These are phyloP conservation scores for Drosophila subobscura DNA, from an alignment of 1,140 invertebrate species.

Conservation along the genomic window DNA sequence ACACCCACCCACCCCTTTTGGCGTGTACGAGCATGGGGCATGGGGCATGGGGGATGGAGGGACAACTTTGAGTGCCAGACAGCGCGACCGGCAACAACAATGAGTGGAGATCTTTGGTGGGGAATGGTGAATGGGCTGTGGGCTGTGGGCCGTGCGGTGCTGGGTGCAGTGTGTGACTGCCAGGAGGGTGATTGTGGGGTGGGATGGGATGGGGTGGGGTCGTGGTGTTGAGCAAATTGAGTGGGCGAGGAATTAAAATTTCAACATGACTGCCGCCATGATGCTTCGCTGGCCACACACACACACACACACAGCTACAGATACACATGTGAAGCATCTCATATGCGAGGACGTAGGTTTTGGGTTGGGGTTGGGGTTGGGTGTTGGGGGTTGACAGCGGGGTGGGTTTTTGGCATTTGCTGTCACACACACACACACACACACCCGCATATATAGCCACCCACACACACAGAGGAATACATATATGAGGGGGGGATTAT, in stretches of 20 bases:
- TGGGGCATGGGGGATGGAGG: conserved; percentile 34
- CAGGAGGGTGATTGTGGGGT: not conserved
- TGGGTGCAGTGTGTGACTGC: not conserved
- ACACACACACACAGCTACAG: conserved; percentile 17
- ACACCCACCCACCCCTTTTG: not conserved
- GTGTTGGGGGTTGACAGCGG: conserved; percentile 52
- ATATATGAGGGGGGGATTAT: conserved; percentile 14
- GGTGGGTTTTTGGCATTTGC: conserved; percentile 77
- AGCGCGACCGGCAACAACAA: conserved; percentile 61
- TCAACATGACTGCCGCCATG: conserved; percentile 79
- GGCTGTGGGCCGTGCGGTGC: not conserved
- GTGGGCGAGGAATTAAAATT: conserved; percentile 80
- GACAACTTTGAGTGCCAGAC: conserved; percentile 76
- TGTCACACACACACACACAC: conserved; percentile 62
- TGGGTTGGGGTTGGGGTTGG: conserved; percentile 21
- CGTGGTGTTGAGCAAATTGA: conserved; percentile 60
- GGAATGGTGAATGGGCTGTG: conserved; percentile 4
- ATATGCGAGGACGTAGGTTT: conserved; percentile 18
- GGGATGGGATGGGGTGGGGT: not conserved
- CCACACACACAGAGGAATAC: conserved; percentile 17
- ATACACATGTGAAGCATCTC: conserved; percentile 12
- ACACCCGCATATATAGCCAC: conserved; percentile 24
- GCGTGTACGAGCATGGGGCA: conserved; percentile 18
- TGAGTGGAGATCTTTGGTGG: conserved; percentile 4
- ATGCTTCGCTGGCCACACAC: conserved; percentile 73